Evolutionary conservation across 2,797 vertebrate species (phyloP).

Genomic region (Chanos chanos): DNA sequence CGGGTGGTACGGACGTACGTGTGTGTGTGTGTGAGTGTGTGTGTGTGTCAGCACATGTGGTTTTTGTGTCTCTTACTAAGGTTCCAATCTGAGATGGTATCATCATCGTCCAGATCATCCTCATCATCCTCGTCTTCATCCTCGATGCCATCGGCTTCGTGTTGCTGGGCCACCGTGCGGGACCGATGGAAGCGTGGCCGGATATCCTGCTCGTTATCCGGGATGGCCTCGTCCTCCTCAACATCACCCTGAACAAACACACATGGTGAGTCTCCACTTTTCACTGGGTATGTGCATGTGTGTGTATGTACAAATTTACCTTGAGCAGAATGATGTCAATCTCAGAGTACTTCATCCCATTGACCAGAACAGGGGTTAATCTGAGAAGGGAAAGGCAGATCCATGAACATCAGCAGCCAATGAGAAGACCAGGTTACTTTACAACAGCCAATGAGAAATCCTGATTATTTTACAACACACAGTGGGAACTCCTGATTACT

Average conservation of each 20-base stretch:
- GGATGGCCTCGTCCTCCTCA: constrained; percentile 93
- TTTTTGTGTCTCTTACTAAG: constrained; percentile 73
- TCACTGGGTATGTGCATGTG: too few relatives aligned
- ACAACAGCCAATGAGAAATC: constrained; percentile 42
- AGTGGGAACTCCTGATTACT: too few relatives aligned
- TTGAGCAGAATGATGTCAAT: constrained; percentile 97
- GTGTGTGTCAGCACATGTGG: not conserved
- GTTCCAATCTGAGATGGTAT: constrained; percentile 97
- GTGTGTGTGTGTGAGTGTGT: not conserved
- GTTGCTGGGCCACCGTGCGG: constrained; percentile 90
- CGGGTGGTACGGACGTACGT: not conserved
- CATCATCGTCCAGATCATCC: constrained; percentile 90
- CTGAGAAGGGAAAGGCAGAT: constrained; percentile 68
- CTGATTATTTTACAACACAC: constrained; percentile 46
- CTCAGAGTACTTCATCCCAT: constrained; percentile 98
- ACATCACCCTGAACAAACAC: constrained; percentile 80
- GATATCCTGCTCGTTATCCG: constrained; percentile 95
- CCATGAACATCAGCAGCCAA: constrained; percentile 21
- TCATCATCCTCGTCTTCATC: constrained; percentile 86
- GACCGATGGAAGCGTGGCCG: constrained; percentile 93
- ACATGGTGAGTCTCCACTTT: too few relatives aligned
- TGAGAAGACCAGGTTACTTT: constrained; percentile 51
- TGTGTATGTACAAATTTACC: constrained; percentile 66
- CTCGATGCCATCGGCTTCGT: constrained; percentile 87
- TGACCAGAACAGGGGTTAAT: constrained; percentile 92